A percentile compares a stretch with the other conserved stretches of the same genome.
phyloP scores from a whole-genome alignment of 2,888 invertebrate genomes.

The Papilio demoleus region DNA sequence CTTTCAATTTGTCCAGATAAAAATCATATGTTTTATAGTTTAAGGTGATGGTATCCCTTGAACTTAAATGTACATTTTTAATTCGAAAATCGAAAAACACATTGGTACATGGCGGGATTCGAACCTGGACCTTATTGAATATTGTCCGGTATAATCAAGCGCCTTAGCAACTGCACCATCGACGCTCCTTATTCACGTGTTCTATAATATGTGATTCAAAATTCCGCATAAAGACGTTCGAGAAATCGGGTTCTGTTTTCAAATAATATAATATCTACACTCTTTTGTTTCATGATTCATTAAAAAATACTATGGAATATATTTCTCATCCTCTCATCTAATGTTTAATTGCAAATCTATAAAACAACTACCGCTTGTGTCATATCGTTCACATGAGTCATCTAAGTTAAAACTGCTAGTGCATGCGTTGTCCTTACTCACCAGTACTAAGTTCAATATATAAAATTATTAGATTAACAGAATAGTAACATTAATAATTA shows the following conservation, averaged over 20 bases:
- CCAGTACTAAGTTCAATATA: constrained; percentile 51
- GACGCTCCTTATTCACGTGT: too few relatives aligned
- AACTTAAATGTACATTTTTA: too few relatives aligned
- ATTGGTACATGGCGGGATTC: too few relatives aligned
- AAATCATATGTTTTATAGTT: too few relatives aligned
- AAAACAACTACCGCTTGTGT: constrained; percentile 36
- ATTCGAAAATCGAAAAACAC: too few relatives aligned
- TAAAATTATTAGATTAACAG: constrained; percentile 45
- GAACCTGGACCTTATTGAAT: too few relatives aligned
- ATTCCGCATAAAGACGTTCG: too few relatives aligned
- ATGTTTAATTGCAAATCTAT: constrained; percentile 39
- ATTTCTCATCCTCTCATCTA: constrained; percentile 37
- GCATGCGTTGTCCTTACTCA: constrained; percentile 46
- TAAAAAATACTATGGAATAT: constrained; percentile 27
- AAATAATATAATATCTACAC: constrained; percentile 22
- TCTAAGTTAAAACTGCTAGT: constrained; percentile 30
- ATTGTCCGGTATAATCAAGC: too few relatives aligned
- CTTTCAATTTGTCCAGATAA: too few relatives aligned
- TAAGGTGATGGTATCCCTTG: too few relatives aligned
- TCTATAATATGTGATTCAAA: too few relatives aligned
- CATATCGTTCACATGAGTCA: constrained; percentile 34
- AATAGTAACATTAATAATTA: constrained; percentile 39
- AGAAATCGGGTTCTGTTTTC: constrained; percentile 32
- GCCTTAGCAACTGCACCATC: too few relatives aligned
- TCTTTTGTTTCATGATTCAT: constrained; percentile 31